Base-by-base conservation (phyloP, 1,140 invertebrate genomes). In the Eriosoma lanigerum region DNA sequence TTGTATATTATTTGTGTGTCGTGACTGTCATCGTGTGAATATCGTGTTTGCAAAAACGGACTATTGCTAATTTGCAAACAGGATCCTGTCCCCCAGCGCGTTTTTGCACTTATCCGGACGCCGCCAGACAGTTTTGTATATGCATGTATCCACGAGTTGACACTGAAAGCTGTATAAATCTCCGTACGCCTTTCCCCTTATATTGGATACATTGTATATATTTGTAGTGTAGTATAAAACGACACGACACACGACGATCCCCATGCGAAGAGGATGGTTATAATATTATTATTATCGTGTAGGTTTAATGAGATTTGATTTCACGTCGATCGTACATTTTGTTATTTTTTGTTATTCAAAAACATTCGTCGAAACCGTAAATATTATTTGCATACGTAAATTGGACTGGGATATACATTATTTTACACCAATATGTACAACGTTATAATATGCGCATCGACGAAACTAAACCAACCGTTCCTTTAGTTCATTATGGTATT, bases 1-100 rank as follows among this genome's bases (percentile, higher is more conserved):
- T 32, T 32, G 48, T 29, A 48, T 8, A 38, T 38, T 38, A 38
- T 38, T 38, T 32, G 50, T 29, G 29, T 32, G 15, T 38, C 60
- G 32, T 6, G 24, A 76, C 54, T 24, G 32, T 19, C 73, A 32
- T 32, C 29, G 73, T 44, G 32, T 44, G 50, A 52, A 32, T 32
- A 73, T 73, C 48, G 46, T 54, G 73, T 76, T 58, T 58, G 52
- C 73, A 58, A 76, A 76, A 76, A 58, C 32, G 73, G 54, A 76
- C 24, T 76, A n/a, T 38, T 58, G 73, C 73, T 76, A 76, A 76
- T 76, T 76, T 76, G 54, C 73, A 76, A 76, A 76, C 73, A 76
- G 54, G 73, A 76, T 58, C 52, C 19, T 75, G 50, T 75, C 72
- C 52, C 72, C 72, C 29, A 38, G 32, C 26, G n/a, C n/a, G 54